A percentile compares a stretch with the other conserved stretches of the same genome.
These are phyloP conservation scores for Sinotaia quadrata DNA, from an alignment of 2,888 invertebrate species.

Conservation along the genomic window DNA sequence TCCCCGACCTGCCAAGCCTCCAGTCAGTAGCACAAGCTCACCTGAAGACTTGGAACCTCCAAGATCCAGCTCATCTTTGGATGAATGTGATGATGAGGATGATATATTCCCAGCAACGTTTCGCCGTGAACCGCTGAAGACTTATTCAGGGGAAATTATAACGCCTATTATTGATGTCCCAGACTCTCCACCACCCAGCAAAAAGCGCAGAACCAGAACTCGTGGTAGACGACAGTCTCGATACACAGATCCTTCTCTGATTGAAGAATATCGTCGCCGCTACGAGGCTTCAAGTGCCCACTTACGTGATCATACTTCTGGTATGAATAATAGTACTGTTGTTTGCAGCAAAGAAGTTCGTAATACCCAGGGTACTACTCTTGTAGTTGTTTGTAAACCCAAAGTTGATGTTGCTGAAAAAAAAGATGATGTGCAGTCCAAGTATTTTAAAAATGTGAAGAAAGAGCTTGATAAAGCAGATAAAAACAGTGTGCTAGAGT, in stretches of 20 bases:
- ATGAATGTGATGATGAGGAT: slow-evolving; percentile 32
- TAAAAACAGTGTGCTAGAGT: slow-evolving; percentile 36
- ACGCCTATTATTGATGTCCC: slow-evolving; percentile 31
- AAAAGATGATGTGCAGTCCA: slow-evolving; percentile 49
- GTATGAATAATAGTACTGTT: slow-evolving; percentile 40
- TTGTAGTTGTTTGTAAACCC: slow-evolving; percentile 63
- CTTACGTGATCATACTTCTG: slow-evolving; percentile 25
- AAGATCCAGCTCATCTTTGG: background rate
- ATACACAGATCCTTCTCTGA: slow-evolving; percentile 37
- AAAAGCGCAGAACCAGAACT: slow-evolving; percentile 27
- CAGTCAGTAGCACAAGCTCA: background rate
- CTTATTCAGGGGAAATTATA: slow-evolving; percentile 37
- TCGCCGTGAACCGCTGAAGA: slow-evolving; percentile 34
- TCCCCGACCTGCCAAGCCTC: background rate
- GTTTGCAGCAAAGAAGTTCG: slow-evolving; percentile 44
- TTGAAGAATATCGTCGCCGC: slow-evolving; percentile 39
- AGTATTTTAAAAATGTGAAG: slow-evolving; percentile 44
- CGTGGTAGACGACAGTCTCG: slow-evolving; percentile 33
- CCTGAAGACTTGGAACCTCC: background rate
- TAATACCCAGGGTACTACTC: slow-evolving; percentile 57
- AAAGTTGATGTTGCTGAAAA: slow-evolving; percentile 51
- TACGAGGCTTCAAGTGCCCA: slow-evolving; percentile 38
- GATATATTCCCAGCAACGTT: slow-evolving; percentile 35
- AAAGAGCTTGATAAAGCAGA: slow-evolving; percentile 25
- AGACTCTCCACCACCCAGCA: slow-evolving; percentile 26